Evolutionary conservation across 2,797 vertebrate species (phyloP).

Genomic region (Artibeus jamaicensis): DNA sequence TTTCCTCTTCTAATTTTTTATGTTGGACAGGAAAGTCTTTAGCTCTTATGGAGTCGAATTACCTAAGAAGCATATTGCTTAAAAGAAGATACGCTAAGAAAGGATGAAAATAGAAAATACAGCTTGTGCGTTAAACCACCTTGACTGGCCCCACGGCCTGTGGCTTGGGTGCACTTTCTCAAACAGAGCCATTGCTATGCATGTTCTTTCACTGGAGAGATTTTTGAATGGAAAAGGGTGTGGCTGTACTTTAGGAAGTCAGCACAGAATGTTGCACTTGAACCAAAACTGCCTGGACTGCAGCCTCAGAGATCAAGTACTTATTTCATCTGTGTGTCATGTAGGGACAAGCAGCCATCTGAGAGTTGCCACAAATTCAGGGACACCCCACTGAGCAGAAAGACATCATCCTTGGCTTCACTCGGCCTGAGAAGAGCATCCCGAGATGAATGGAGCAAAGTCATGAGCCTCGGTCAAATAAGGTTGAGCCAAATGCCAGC

Average conservation of each 20-base stretch:
- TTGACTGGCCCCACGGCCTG: background rate
- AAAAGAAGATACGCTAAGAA: background rate
- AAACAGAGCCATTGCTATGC: background rate
- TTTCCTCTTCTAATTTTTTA: slow-evolving; percentile 36
- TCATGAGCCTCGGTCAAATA: background rate
- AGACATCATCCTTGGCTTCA: background rate
- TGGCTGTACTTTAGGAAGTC: background rate
- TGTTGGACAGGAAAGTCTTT: background rate
- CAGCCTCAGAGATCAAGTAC: background rate
- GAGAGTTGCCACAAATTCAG: background rate
- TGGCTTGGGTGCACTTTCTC: background rate
- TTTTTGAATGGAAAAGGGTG: background rate
- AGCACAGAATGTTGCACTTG: background rate
- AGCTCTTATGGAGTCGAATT: background rate
- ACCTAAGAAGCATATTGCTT: background rate
- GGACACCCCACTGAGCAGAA: background rate
- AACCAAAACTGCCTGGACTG: background rate
- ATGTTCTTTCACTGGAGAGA: background rate
- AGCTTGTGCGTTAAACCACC: background rate
- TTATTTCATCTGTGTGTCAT: background rate
- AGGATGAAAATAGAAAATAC: background rate
- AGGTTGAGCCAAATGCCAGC: background rate
- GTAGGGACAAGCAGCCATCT: background rate
- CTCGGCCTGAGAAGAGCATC: background rate
- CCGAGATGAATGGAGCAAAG: background rate